Evolutionary conservation across 2,888 invertebrate genomes (phyloP).

Genomic region (Cerastoderma edule): DNA sequence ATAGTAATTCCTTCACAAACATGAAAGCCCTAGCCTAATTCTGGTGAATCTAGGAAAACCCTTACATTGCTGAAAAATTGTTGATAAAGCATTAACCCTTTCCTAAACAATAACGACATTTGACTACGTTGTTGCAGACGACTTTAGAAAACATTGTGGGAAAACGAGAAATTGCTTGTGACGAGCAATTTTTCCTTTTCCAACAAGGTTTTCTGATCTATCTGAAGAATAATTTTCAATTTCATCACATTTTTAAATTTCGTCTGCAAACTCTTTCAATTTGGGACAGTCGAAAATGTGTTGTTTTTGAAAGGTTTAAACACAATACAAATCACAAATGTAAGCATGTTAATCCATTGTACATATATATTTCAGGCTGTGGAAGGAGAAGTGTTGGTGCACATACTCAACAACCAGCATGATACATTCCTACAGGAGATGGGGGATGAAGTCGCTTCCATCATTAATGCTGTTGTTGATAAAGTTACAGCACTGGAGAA

Average conservation of each 20-base stretch:
- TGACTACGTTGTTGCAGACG: too few species aligned
- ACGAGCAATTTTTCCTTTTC: conserved; percentile 2
- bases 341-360: background rate
- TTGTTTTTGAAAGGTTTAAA: background rate
- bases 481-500: conserved; percentile 19
- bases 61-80: too few species aligned
- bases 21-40: too few species aligned
- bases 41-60: too few species aligned
- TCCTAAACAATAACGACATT: too few species aligned
- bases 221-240: background rate
- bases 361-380: conserved; percentile 36
- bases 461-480: conserved; percentile 37
- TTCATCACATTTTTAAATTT: background rate
- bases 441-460: conserved; percentile 32
- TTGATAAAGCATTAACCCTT: too few species aligned
- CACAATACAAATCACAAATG: background rate
- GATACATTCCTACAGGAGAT: conserved; percentile 34
- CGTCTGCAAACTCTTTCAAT: background rate
- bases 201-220: background rate
- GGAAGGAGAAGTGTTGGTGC: conserved; percentile 40
- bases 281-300: background rate
- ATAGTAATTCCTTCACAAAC: too few species aligned
- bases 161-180: too few species aligned
- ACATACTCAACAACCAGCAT: conserved; percentile 45
- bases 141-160: too few species aligned